phyloP scores from a whole-genome alignment of 2,113 vertebrate genomes.

The Phyllostomus hastatus region DNA sequence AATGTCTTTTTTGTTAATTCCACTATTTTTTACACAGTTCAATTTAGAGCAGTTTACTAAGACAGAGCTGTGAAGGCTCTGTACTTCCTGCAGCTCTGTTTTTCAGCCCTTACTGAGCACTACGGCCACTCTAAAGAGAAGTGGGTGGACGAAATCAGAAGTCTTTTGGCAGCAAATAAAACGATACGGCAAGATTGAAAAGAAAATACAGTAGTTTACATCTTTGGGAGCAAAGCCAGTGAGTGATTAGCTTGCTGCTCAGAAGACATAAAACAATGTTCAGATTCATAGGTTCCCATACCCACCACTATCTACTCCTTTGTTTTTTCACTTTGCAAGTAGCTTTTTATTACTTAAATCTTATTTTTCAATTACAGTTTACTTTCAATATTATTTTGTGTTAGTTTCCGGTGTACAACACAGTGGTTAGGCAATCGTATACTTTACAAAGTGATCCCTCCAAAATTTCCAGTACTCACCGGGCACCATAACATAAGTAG shows the following conservation, averaged over 20 bases:
- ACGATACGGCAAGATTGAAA: conserved; percentile 20
- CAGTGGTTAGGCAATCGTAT: not conserved
- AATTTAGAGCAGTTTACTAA: conserved; percentile 57
- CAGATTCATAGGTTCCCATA: not conserved
- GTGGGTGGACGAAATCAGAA: conserved; percentile 27
- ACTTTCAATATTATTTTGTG: not conserved
- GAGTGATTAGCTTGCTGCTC: conserved; percentile 4
- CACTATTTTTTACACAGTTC: conserved; percentile 45
- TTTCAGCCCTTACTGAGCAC: conserved; percentile 55
- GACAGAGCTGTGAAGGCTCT: conserved; percentile 36
- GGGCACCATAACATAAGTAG: not conserved
- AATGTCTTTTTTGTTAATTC: conserved; percentile 66
- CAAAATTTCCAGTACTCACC: not conserved
- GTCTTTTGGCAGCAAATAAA: conserved; percentile 56
- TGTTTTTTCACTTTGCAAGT: not conserved
- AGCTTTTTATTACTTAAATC: not conserved
- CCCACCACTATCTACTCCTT: not conserved
- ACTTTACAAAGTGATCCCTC: not conserved
- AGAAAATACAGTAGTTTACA: conserved; percentile 33
- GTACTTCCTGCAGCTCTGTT: conserved; percentile 31
- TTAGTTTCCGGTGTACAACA: not conserved
- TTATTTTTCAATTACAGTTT: not conserved
- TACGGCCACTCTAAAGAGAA: conserved; percentile 2
- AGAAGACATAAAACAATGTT: not conserved
- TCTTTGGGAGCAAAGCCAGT: not conserved